Conservation (phyloP, 2,113 vertebrate species). For the Phylloscopus trochiloides region DNA sequence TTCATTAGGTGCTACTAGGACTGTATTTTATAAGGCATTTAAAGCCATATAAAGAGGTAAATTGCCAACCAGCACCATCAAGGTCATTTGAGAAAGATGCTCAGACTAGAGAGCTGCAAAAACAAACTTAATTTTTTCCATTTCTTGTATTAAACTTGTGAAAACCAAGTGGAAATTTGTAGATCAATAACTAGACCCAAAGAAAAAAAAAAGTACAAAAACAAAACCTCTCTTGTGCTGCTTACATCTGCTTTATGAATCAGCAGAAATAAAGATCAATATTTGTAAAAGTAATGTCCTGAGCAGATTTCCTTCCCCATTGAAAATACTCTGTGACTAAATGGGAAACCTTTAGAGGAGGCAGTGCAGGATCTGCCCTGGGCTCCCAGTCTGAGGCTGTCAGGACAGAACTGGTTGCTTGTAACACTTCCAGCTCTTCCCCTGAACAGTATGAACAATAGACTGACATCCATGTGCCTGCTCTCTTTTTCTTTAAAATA, state of each 20-base stretch:
- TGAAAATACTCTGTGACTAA: background rate
- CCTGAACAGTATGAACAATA: background rate
- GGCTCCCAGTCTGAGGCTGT: background rate
- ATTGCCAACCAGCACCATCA: background rate
- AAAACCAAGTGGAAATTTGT: slow-evolving; percentile 26
- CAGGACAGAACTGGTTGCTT: background rate
- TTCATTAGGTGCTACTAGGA: background rate
- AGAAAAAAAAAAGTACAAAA: background rate
- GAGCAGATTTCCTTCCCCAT: slow-evolving; percentile 24
- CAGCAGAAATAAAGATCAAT: slow-evolving; percentile 43
- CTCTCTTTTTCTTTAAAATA: background rate
- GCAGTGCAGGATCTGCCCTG: background rate
- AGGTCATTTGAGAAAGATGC: background rate
- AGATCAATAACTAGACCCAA: slow-evolving; percentile 38
- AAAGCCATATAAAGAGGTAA: background rate
- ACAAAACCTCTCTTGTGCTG: background rate
- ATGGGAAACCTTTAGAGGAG: background rate
- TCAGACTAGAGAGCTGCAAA: background rate
- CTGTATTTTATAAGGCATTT: background rate
- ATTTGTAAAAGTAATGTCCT: slow-evolving; percentile 45
- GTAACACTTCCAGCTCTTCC: background rate
- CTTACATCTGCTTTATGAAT: slow-evolving; percentile 44
- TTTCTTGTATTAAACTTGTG: slow-evolving; percentile 6
- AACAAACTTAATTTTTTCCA: background rate
- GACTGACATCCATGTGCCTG: background rate